These are phyloP conservation scores for Toxotes jaculatrix DNA, from an alignment of 2,113 vertebrate species.

Conservation along the genomic window DNA sequence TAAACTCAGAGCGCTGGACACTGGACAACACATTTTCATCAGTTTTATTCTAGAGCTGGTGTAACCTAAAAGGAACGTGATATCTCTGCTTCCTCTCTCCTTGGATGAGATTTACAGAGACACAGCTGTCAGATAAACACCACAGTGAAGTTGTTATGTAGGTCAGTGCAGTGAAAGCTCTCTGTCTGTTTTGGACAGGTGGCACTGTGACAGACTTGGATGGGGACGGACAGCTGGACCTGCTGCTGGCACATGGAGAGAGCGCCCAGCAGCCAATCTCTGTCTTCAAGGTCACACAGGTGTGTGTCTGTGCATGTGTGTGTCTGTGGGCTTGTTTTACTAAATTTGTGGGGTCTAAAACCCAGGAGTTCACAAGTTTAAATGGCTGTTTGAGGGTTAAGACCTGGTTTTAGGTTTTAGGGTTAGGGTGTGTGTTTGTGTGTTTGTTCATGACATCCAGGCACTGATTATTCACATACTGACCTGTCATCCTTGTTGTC, in stretches of 20 bases:
- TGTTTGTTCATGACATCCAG: neutral
- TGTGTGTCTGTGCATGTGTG: conserved; percentile 58
- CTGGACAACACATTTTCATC: neutral
- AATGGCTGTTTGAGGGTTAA: no score
- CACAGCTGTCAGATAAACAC: conserved; percentile 12
- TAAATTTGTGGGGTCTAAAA: no score
- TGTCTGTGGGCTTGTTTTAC: neutral
- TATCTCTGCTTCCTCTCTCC: neutral
- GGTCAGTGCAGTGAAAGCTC: conserved; percentile 7
- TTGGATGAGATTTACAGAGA: conserved; percentile 15
- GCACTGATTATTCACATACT: rapidly evolving
- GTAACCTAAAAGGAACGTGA: neutral
- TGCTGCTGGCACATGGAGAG: conserved; percentile 93
- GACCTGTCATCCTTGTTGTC: conserved; percentile 8
- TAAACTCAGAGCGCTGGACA: neutral
- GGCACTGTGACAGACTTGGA: conserved; percentile 93
- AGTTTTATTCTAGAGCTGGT: neutral
- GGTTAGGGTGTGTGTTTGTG: no score
- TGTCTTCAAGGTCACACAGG: conserved; percentile 90
- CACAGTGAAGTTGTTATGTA: neutral
- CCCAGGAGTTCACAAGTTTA: no score
- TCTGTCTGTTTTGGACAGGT: conserved; percentile 79
- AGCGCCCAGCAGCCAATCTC: conserved; percentile 93
- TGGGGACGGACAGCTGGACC: conserved; percentile 92
- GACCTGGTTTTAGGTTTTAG: no score